These are phyloP conservation scores for Rhorus exstirpatorius DNA, from an alignment of 2,888 invertebrate species.

Conservation along the genomic window DNA sequence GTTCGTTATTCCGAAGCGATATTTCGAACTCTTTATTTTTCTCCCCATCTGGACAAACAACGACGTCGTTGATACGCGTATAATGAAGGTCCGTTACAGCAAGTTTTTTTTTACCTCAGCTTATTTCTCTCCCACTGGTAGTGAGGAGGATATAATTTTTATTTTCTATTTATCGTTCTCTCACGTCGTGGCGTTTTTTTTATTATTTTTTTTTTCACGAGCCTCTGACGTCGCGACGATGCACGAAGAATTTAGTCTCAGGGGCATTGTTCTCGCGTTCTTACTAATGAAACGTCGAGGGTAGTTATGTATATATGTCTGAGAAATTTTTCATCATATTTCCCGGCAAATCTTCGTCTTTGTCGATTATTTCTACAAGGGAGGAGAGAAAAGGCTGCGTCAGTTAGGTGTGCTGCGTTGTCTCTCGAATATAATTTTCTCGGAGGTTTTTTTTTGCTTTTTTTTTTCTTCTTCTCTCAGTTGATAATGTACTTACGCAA, in stretches of 20 bases:
- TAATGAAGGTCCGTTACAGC: constrained; percentile 43
- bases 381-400: too few species aligned
- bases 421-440: too few species aligned
- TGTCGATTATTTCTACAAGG: too few species aligned
- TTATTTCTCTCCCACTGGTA: constrained; percentile 7
- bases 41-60: constrained; percentile 1
- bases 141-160: constrained; percentile 18
- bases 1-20: background rate
- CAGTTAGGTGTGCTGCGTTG: too few species aligned
- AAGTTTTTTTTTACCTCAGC: constrained; percentile 19
- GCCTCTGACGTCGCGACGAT: constrained; percentile 31
- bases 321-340: constrained; percentile 3
- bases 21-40: background rate
- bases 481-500: too few species aligned
- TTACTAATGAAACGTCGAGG: constrained; percentile 32
- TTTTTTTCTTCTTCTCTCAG: too few species aligned
- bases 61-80: constrained; percentile 31
- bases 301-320: constrained; percentile 40
- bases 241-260: constrained; percentile 53
- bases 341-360: background rate
- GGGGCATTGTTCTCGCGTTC: constrained; percentile 23
- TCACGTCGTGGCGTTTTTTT: constrained; percentile 36
- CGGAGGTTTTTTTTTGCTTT: too few species aligned
- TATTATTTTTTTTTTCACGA: too few species aligned
- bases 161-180: constrained; percentile 26